These are phyloP conservation scores for Drosophila arizonae DNA, from an alignment of 1,140 invertebrate species.

Conservation along the genomic window DNA sequence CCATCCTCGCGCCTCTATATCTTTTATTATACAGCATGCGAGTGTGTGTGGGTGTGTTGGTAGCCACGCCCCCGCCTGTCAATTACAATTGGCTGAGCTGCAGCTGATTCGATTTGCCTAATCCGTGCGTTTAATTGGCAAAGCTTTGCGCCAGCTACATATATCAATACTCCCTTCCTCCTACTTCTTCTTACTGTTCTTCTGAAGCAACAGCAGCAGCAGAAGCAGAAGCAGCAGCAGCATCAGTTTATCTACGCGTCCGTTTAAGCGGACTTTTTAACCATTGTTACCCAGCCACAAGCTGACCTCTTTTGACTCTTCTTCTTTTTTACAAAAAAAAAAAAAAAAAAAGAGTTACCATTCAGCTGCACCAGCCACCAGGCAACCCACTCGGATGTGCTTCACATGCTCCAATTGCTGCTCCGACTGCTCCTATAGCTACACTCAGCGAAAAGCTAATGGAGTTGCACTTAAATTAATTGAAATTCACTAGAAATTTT, in stretches of 20 bases:
- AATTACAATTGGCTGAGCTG: conserved; percentile 35
- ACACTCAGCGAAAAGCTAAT: conserved; percentile 4
- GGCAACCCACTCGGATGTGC: conserved; percentile 71
- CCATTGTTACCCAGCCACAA: conserved; percentile 35
- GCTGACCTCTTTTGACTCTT: conserved; percentile 38
- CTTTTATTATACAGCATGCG: conserved; percentile 4
- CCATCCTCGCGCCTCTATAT: not conserved
- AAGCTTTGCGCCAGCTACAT: not conserved
- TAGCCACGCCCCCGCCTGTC: conserved; percentile 35
- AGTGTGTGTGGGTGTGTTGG: conserved; percentile 11
- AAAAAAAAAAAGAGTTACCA: not conserved
- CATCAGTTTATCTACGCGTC: conserved; percentile 13
- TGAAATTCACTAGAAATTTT: too few relatives aligned
- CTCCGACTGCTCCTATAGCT: conserved; percentile 22
- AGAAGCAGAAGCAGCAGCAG: too few relatives aligned
- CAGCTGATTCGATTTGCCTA: conserved; percentile 48
- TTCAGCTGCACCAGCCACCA: conserved; percentile 14
- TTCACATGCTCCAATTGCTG: conserved; percentile 72
- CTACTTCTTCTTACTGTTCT: not conserved
- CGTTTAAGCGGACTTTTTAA: conserved; percentile 26
- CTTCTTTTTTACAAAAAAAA: not conserved
- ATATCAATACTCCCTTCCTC: not conserved
- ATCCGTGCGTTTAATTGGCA: conserved; percentile 41
- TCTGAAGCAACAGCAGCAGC: not conserved
- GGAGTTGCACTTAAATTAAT: not conserved